Evolutionary conservation across 2,888 invertebrate species (phyloP), one percentile per base, ranked within the genome.

Genomic region (Pollenia amentaria): DNA sequence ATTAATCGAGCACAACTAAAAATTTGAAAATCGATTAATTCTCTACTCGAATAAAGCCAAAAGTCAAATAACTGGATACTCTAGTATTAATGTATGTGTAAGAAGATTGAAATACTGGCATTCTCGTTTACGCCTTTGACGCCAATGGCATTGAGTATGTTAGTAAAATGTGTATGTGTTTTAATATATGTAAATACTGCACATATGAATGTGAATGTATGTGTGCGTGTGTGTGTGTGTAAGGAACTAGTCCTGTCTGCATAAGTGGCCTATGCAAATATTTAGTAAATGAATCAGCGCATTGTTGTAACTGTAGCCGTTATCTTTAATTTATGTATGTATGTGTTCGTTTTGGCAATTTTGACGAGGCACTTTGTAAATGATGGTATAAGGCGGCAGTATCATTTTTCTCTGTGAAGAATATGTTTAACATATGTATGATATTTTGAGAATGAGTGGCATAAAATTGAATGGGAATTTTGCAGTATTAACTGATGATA

Each of bases 221-320:
- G 21, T 64, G 29, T 76, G 57, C 73, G 72, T n/a, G 42, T 78
- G 62, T 81, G 42, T 81, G 78, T 72, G 51, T 73, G 75, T 75
- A 40, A 46, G 62, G 62, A 46, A 48, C 67, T 81, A 73, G n/a
- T 65, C 12, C 40, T 85, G 75, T 83, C 40, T 67, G 21, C 65
- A 38, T 84, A 60, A 73, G 55, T 73, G 91, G 91, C 91, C 90
- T 91, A 90, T 91, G 91, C 90, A 92, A 91, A 91, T 91, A 91
- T 91, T 91, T 91, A 91, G 91, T 90, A 91, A 91, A 91, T 91
- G 91, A 92, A 91, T 91, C 92, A 91, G 91, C 92, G 91, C 88
- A 90, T 90, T 91, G 90, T 89, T 91, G 90, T 89, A 89, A 91
- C 89, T 70, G 62, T 72, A 70, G 70, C 64, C 62, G 62, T 44